A percentile compares a stretch with the other conserved stretches of the same genome.
Evolutionary conservation across 2,113 vertebrate species (phyloP).

Genomic region (Corydoras sp.): DNA sequence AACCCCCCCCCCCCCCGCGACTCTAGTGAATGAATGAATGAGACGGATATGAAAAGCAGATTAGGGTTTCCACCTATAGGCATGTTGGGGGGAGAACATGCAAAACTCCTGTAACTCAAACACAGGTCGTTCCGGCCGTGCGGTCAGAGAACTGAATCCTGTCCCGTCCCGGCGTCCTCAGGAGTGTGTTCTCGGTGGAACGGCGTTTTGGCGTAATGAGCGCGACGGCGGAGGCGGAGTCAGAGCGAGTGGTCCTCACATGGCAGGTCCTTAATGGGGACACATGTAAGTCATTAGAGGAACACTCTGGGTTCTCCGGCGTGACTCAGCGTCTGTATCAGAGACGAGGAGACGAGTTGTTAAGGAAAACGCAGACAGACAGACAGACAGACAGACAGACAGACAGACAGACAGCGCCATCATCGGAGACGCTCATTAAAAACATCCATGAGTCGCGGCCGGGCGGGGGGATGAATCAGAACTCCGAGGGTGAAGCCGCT

Average conservation of each 20-base stretch:
- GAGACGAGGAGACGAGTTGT: constrained; percentile 23
- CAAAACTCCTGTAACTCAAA: too few relatives aligned
- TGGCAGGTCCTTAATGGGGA: constrained; percentile 65
- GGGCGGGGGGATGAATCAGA: not conserved
- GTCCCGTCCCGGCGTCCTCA: too few relatives aligned
- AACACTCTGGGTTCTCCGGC: constrained; percentile 58
- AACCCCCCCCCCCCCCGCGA: too few relatives aligned
- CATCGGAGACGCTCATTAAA: constrained; percentile 11
- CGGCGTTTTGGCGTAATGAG: not conserved
- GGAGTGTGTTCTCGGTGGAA: not conserved
- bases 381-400: constrained; percentile 22
- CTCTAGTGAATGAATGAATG: too few relatives aligned
- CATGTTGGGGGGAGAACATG: too few relatives aligned
- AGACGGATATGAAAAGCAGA: too few relatives aligned
- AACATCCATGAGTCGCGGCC: constrained; percentile 15
- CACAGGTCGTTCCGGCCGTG: too few relatives aligned
- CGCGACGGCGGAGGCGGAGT: not conserved
- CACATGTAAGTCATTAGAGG: constrained; percentile 66
- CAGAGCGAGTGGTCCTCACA: constrained; percentile 55
- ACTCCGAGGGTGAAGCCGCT: constrained; percentile 8
- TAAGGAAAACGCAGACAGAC: constrained; percentile 12
- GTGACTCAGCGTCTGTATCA: constrained; percentile 28
- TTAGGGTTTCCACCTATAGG: too few relatives aligned
- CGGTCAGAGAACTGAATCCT: too few relatives aligned
- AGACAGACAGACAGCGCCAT: constrained; percentile 22